Evolutionary conservation across 2,113 vertebrate genomes (phyloP).

Genomic region (Sitta europaea): DNA sequence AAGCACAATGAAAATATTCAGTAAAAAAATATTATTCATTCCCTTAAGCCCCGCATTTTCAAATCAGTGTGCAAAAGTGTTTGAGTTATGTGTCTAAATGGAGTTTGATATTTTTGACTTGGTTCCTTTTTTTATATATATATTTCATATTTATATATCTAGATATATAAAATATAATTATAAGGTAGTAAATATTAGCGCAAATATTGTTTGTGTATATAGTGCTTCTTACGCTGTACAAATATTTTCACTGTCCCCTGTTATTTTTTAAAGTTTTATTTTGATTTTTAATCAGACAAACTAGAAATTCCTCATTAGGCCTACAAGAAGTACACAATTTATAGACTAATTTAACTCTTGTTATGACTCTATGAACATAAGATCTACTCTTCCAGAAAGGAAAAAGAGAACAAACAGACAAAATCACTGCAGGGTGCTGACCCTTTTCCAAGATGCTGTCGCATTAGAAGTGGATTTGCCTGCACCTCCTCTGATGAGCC

Average conservation of each 20-base stretch:
- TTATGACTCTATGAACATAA: neutral
- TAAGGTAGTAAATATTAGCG: neutral
- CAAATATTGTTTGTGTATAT: neutral
- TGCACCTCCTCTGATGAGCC: neutral
- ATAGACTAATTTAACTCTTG: neutral
- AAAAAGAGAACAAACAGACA: neutral
- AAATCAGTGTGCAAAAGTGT: neutral
- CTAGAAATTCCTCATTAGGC: neutral
- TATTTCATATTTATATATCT: neutral
- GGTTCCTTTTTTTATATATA: neutral
- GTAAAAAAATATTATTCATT: neutral
- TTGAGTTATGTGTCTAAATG: neutral
- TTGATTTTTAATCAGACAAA: neutral
- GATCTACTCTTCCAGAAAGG: neutral
- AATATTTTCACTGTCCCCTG: neutral
- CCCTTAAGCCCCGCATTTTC: neutral
- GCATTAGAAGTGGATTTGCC: neutral
- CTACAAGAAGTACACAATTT: neutral
- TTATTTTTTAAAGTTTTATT: neutral
- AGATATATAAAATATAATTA: neutral
- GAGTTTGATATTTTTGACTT: neutral
- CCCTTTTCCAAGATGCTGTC: neutral
- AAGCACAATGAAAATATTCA: neutral
- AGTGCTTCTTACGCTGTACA: neutral
- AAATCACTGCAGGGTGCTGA: neutral